Evolutionary conservation across 2,113 vertebrate genomes (phyloP).

Genomic region (Rattus norvegicus): GRCr8 NC_086026.1:88775001-88775500

Average conservation of each 20-base stretch:
- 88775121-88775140: background rate
- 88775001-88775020: constrained; percentile 25
- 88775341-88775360: background rate
- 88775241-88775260: background rate
- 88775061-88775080: background rate
- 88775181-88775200: background rate
- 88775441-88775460: background rate
- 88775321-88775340: background rate
- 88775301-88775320: background rate
- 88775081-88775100: background rate
- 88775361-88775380: background rate
- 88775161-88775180: background rate
- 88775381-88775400: background rate
- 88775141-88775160: background rate
- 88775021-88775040: background rate
- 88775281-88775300: background rate
- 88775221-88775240: background rate
- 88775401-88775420: background rate
- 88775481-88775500: background rate
- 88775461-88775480: background rate
- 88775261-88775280: background rate
- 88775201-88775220: background rate
- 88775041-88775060: background rate
- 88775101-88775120: background rate
- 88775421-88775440: background rate